Evolutionary conservation across 2,888 invertebrate genomes (phyloP).

Genomic region (Tenthredo distinguenda): DNA sequence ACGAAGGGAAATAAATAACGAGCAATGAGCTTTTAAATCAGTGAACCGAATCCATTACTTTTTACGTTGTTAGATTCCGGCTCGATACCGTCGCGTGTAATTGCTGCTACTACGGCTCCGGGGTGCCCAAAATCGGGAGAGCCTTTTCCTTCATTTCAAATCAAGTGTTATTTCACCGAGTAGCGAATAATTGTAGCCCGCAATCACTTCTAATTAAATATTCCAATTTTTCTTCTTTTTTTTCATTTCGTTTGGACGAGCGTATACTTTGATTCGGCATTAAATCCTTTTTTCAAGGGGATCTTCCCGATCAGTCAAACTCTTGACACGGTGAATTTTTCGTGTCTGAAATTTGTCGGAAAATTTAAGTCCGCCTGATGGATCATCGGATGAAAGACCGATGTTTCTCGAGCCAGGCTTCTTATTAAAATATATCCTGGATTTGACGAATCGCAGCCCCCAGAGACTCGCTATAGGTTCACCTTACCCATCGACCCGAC

Average conservation of each 20-base stretch:
- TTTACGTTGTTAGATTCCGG: constrained; percentile 33
- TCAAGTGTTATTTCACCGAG: constrained; percentile 24
- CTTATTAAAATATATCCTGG: constrained; percentile 39
- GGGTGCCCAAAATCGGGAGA: neutral
- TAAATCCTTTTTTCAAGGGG: neutral
- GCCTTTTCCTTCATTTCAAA: neutral
- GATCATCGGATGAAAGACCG: constrained; percentile 46
- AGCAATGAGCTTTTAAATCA: constrained; percentile 43
- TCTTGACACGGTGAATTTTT: constrained; percentile 39
- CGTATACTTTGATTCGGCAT: neutral
- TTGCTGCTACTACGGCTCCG: neutral
- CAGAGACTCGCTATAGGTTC: neutral
- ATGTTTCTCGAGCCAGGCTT: constrained; percentile 9
- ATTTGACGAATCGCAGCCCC: constrained; percentile 28
- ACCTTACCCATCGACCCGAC: neutral
- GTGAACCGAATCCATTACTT: constrained; percentile 37
- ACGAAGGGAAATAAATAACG: constrained; percentile 39
- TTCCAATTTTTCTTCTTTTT: neutral
- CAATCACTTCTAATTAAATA: constrained; percentile 25
- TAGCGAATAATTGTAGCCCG: neutral
- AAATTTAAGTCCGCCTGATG: constrained; percentile 45
- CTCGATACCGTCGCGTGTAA: constrained; percentile 22
- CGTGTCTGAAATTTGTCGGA: constrained; percentile 43
- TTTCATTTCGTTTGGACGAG: neutral
- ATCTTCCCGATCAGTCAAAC: constrained; percentile 27